A percentile compares a stretch with the other conserved stretches of the same genome.
Conservation (phyloP, 1,140 invertebrate species). For the Xylocopa sonorina region DNA sequence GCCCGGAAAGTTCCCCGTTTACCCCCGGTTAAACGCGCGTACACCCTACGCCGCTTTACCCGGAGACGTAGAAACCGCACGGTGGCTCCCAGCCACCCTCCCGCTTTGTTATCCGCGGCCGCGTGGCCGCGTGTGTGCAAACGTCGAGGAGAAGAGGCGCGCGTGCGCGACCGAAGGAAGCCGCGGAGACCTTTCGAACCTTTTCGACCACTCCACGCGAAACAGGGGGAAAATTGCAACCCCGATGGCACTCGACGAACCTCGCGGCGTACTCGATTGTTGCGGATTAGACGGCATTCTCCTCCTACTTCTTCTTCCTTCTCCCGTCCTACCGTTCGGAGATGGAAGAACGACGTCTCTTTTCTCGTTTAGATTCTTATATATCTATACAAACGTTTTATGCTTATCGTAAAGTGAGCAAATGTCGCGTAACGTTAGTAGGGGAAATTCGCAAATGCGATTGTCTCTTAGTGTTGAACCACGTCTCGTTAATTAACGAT, state of each 20-base stretch:
- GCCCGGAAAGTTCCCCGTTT: constrained; percentile 73
- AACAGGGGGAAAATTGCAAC: constrained; percentile 50
- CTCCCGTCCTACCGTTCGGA: too few relatives aligned
- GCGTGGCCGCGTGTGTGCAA: constrained; percentile 57
- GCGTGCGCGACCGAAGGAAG: constrained; percentile 48
- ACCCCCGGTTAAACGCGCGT: constrained; percentile 54
- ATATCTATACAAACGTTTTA: too few relatives aligned
- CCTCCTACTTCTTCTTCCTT: neutral
- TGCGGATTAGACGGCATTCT: constrained; percentile 24
- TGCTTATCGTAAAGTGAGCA: too few relatives aligned
- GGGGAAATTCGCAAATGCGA: too few relatives aligned
- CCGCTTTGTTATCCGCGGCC: constrained; percentile 54
- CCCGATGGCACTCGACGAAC: constrained; percentile 56
- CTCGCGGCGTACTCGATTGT: constrained; percentile 49
- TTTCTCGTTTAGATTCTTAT: too few relatives aligned
- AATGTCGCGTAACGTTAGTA: too few relatives aligned
- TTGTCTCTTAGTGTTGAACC: neutral
- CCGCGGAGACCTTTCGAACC: constrained; percentile 63
- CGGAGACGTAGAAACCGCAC: constrained; percentile 64
- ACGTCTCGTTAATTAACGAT: neutral
- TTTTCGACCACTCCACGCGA: constrained; percentile 43
- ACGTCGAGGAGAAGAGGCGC: constrained; percentile 27
- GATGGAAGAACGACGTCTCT: too few relatives aligned
- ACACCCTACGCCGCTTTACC: constrained; percentile 57
- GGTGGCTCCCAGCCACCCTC: constrained; percentile 33